A percentile compares a stretch with the other conserved stretches of the same genome.
phyloP scores from a whole-genome alignment of 2,113 vertebrate species.

The Todiramphus chloris region DNA sequence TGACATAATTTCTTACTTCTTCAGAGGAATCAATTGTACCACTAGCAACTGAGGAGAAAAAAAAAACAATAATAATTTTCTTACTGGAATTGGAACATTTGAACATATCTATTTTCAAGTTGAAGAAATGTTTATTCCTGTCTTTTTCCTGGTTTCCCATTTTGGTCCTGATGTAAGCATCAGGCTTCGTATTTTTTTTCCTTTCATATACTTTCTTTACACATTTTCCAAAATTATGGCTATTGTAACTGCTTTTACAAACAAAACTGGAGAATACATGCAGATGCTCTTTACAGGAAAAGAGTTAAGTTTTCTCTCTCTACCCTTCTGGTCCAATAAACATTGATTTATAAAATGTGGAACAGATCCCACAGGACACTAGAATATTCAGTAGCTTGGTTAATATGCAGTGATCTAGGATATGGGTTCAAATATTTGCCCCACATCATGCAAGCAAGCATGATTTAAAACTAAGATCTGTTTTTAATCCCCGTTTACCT shows the following conservation, averaged over 20 bases:
- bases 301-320: neutral
- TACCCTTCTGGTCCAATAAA: slow-evolving; percentile 39
- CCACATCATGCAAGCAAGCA: neutral
- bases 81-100: neutral
- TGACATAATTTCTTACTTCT: neutral
- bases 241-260: neutral
- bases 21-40: neutral
- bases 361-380: slow-evolving; percentile 41
- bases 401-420: slow-evolving; percentile 28
- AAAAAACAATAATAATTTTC: neutral
- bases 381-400: slow-evolving; percentile 44
- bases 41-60: neutral
- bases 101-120: neutral
- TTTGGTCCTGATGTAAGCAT: neutral
- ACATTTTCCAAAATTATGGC: neutral
- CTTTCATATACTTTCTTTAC: neutral
- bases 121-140: neutral
- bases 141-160: neutral
- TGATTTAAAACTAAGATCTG: neutral
- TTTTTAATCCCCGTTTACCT: neutral
- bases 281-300: neutral
- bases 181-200: neutral
- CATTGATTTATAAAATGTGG: slow-evolving; percentile 44
- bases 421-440: neutral
- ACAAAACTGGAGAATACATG: neutral